phyloP scores from a whole-genome alignment of 2,113 vertebrate species.

The Taxidea taxus region DNA sequence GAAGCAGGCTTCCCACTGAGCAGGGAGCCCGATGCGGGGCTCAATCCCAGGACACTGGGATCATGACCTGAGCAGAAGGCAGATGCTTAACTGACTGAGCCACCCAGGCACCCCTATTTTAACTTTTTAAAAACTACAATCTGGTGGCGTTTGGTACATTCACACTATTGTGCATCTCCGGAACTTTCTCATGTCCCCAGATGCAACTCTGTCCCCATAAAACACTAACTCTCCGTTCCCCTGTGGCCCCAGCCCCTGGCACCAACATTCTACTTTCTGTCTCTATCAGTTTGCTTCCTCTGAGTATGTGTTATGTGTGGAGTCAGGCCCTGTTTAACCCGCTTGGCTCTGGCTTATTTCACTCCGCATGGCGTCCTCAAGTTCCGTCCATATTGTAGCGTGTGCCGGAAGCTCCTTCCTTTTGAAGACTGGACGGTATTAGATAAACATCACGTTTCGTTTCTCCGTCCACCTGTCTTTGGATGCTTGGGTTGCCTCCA shows the following conservation, averaged over 20 bases:
- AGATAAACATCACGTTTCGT: fast-evolving
- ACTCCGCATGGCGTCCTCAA: neutral
- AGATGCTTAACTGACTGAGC: too few species aligned
- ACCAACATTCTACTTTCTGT: neutral
- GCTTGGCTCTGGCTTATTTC: neutral
- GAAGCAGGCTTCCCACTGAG: too few species aligned
- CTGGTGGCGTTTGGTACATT: neutral
- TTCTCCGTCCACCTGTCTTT: neutral
- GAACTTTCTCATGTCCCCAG: neutral
- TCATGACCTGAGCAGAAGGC: too few species aligned
- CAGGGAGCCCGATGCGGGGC: too few species aligned
- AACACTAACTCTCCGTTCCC: neutral
- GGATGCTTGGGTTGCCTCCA: neutral
- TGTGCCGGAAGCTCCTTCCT: neutral
- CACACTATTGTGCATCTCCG: neutral
- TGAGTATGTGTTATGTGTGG: neutral
- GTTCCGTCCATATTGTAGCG: neutral
- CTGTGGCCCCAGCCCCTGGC: neutral
- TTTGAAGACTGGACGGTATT: neutral
- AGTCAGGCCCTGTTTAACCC: neutral
- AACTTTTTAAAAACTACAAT: neutral
- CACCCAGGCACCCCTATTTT: too few species aligned
- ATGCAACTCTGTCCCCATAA: neutral
- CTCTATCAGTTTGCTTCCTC: neutral
- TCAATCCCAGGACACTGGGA: too few species aligned